A percentile compares a stretch with the other conserved stretches of the same genome.
phyloP scores from a whole-genome alignment of 2,888 invertebrate genomes.

The Agrochola circellaris region DNA sequence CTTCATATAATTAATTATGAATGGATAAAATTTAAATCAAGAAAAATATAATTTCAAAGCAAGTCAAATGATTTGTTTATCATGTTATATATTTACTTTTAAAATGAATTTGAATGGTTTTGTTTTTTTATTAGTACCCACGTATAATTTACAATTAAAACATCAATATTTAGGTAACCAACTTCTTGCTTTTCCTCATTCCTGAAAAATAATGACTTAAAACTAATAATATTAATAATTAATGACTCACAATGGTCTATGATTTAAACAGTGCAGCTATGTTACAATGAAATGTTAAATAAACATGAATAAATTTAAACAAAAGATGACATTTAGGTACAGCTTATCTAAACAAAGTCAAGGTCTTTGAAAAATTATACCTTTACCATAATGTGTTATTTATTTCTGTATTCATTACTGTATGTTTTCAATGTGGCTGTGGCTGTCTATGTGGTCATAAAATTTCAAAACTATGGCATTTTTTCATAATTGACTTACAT shows the following conservation, averaged over 20 bases:
- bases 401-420: neutral
- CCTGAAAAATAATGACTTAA: neutral
- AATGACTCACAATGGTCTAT: conserved; percentile 1
- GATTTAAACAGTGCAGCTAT: neutral
- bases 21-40: neutral
- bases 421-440: neutral
- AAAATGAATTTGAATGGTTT: neutral
- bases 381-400: neutral
- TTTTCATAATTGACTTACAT: neutral
- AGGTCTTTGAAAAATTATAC: conserved; percentile 16
- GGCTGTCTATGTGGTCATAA: neutral
- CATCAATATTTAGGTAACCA: neutral
- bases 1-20: conserved; percentile 10
- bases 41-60: neutral
- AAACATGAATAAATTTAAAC: neutral
- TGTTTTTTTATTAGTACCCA: neutral
- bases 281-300: conserved; percentile 17
- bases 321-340: conserved; percentile 10
- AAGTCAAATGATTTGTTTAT: neutral
- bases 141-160: neutral
- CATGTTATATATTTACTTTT: neutral
- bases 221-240: neutral
- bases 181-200: conserved; percentile 21
- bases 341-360: conserved; percentile 25
- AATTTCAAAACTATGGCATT: neutral